Base-by-base conservation (phyloP, 2,797 vertebrate species). In the Lycodopsis pacificus region DNA sequence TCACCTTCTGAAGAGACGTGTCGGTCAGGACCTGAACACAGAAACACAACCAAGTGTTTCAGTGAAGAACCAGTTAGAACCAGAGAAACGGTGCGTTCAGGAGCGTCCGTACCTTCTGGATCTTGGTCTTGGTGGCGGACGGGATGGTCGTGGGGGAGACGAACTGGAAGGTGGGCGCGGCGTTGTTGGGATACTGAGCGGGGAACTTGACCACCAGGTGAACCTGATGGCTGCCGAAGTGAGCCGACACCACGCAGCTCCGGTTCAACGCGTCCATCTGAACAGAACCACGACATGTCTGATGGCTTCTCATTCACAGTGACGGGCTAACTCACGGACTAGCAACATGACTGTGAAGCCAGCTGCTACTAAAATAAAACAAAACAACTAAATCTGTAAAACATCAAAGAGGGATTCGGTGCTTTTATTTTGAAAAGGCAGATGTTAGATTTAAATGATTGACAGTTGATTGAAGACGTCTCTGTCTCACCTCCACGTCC, bases 1-100 rank as follows among this genome's bases (percentile, higher is more conserved):
- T 99, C 87, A 99, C 98, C 89, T 99, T 99, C 93, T 99, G 98
- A 48, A 99, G 95, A 0, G 98, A 99, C 2, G 97, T 99, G 86
- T 99, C 98, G 13, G 97, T 98, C 89, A 99, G 83, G 83, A 97
- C 97, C 98, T 99, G 78, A 22, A 34, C 46, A 59, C 9, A 36
- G 0, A 17, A 11, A 73, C 56, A 81, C 59, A 53, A 19, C 15
- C 1, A 17, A 7, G 44, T 46, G 14, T 46, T 17, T 2, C 7
- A 40, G 3, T 20, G 3, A 2, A 46, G 44, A 19, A 19, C 15
- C 44, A 7, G 44, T 19, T 2, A 14, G 13, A 20, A 32, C 19
- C 46, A 20, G 6, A 19, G 42, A 6, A 17, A 4, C 2, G 67
- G 2, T 12, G 71, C 2, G 1, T 65, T 71, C 19, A 1, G 42